A percentile compares a stretch with the other conserved stretches of the same genome.
Conservation (phyloP, 2,113 vertebrate species). For the Cheirogaleus medius region DNA sequence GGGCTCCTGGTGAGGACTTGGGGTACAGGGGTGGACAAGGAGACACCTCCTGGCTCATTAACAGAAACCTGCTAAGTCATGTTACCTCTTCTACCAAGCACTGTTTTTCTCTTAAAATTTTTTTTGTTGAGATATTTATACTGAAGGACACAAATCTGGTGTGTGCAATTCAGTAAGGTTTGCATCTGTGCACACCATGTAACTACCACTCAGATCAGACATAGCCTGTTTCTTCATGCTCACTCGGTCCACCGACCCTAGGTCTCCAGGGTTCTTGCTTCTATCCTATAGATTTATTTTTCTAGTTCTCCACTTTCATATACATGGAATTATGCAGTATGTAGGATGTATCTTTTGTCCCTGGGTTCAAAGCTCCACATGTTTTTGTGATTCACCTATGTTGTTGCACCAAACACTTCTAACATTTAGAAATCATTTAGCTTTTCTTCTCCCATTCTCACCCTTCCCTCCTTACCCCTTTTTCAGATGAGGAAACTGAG, state of each 20-base stretch:
- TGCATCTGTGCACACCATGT: background rate
- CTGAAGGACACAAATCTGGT: background rate
- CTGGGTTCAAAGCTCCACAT: background rate
- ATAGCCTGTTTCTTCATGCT: background rate
- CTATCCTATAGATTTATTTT: rapidly evolving
- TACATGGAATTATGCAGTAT: background rate
- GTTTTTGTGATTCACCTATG: background rate
- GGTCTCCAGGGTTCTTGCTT: background rate
- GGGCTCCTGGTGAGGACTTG: background rate
- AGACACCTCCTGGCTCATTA: background rate
- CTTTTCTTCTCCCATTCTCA: background rate
- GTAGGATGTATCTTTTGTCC: background rate
- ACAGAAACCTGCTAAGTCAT: background rate
- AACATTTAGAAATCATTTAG: background rate
- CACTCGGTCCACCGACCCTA: background rate
- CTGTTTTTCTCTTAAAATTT: background rate
- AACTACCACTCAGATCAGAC: too few relatives aligned
- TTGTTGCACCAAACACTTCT: background rate
- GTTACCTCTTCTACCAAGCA: background rate
- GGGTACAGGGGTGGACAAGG: background rate
- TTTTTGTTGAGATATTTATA: background rate
- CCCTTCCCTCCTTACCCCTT: background rate
- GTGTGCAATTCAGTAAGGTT: background rate
- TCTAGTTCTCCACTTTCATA: background rate
- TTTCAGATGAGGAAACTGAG: background rate